Evolutionary conservation across 2,113 vertebrate genomes (phyloP).

Genomic region (Nothoprocta pentlandii): DNA sequence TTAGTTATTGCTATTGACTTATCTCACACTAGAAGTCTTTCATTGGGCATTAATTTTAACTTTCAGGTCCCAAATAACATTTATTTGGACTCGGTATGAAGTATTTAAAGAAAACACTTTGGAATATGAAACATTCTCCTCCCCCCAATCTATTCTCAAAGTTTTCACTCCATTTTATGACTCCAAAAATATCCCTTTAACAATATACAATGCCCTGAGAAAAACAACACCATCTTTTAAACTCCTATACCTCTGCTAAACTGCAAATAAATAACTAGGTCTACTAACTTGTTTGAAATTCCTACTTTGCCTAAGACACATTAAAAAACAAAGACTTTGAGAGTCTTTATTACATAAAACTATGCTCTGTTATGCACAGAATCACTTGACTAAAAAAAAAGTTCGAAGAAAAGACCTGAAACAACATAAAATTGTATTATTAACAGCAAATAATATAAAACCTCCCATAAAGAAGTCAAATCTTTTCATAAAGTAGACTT

Average conservation of each 20-base stretch:
- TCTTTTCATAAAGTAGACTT: background rate
- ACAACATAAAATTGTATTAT: background rate
- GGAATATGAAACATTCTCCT: too few species aligned
- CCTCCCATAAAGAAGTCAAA: fast-evolving
- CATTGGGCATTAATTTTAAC: background rate
- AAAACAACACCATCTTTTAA: background rate
- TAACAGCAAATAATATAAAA: background rate
- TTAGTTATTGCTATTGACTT: background rate
- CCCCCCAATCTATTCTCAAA: background rate
- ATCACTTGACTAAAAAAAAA: background rate
- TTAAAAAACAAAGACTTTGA: background rate
- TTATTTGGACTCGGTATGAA: background rate
- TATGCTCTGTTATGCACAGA: background rate
- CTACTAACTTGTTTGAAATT: background rate
- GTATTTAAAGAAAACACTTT: too few species aligned
- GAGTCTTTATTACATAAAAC: background rate
- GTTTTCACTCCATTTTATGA: background rate
- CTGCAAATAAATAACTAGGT: background rate
- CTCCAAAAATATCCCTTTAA: background rate
- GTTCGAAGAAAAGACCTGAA: background rate
- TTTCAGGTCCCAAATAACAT: background rate
- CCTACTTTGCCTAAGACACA: fast-evolving
- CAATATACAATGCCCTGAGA: background rate
- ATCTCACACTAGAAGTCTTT: background rate
- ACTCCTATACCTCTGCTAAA: background rate